Evolutionary conservation across 2,888 invertebrate species (phyloP), one percentile per base, ranked within the genome.

Genomic region (Cataglyphis livida): DNA sequence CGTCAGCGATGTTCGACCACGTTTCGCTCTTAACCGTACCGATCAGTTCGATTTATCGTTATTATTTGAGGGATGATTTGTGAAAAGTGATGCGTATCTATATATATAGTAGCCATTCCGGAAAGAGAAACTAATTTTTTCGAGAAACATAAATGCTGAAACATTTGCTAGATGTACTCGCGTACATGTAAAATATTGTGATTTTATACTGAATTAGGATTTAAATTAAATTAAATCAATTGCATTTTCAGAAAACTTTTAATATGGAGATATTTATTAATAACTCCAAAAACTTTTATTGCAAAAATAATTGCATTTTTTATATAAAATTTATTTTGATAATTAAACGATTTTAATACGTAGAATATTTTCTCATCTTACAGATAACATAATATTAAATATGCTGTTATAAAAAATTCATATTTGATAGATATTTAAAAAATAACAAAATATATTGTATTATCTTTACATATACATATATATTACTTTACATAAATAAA

Each of bases 61-160:
- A 79, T 79, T 78, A 70, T 59, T 59, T 21, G 18, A n/a, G 44
- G 35, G 5, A 25, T 32, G 44, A 78, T 78, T 70, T 78, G 59
- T 2, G 59, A 35, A 59, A 61, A 61, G 21, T 12, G 10, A 78
- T 12, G 44, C 6, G 25, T 38, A 57, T 12, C 9, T 54, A 9
- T 38, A 7, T 51, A 1, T 15, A 15, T 25, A 25, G n/a, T 7
- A 25, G n/a, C 12, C 25, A n/a, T 12, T 65, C 12, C 28, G 54
- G 32, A 61, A 32, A 12, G 12, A 21, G 25, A 75, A 54, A 51
- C 35, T 51, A 25, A 7, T 12, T 68, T 12, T 57, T 68, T 44
- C 28, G 25, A 65, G 65, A 65, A 65, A 54, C 54, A 25, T 65
- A 28, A 54, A 38, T 28, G 38, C 7, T 54, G 38, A 41, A 38